A percentile compares a stretch with the other conserved stretches of the same genome.
phyloP scores from a whole-genome alignment of 2,797 vertebrate species.

The Monodelphis domestica region DNA sequence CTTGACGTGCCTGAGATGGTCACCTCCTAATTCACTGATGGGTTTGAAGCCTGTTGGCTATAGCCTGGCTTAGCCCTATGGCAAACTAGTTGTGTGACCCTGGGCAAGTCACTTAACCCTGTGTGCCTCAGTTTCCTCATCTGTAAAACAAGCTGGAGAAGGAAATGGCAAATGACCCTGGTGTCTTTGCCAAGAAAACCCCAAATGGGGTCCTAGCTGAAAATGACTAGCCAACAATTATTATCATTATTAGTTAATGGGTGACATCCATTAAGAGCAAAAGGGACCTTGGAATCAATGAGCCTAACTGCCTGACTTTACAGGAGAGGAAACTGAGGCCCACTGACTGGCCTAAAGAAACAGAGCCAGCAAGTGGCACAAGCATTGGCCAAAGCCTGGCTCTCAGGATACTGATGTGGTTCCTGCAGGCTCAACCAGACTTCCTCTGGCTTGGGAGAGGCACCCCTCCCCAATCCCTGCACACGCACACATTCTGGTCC shows the following conservation, averaged over 20 bases:
- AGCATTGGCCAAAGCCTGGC: not conserved
- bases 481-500: not conserved
- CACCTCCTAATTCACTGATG: too few species aligned
- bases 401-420: not conserved
- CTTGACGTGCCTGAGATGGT: too few species aligned
- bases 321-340: not conserved
- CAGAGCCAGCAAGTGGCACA: not conserved
- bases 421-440: not conserved
- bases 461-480: not conserved
- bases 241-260: not conserved
- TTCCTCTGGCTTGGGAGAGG: not conserved
- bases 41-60: too few species aligned
- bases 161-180: not conserved
- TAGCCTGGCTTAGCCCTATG: too few species aligned
- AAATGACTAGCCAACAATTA: not conserved
- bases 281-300: not conserved
- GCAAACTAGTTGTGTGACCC: too few species aligned
- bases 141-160: not conserved
- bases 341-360: not conserved
- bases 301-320: too few species aligned
- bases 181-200: not conserved
- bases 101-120: not conserved
- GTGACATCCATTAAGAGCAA: not conserved
- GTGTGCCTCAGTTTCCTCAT: not conserved
- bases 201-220: not conserved